Evolutionary conservation across 2,113 vertebrate species (phyloP), one percentile per base, ranked within the genome.

Genomic region (Chroicocephalus ridibundus): DNA sequence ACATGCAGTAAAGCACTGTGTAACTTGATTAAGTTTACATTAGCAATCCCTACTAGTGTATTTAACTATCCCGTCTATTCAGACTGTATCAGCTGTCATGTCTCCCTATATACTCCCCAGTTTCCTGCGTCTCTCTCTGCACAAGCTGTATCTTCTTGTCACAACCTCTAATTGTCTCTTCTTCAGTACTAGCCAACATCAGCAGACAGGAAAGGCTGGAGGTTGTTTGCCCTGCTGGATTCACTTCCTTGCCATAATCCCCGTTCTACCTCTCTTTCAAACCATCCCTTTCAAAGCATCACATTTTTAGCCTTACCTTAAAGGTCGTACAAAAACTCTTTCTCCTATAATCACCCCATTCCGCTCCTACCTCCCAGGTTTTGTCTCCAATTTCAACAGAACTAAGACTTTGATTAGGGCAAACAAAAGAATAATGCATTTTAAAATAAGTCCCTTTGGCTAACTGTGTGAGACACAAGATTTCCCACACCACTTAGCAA

Each of bases 191-290:
- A 38, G 42, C 91, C 89, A 85, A 74, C 71, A 86, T 36, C 78
- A 96, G 51, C 49, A 68, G 80, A 95, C 94, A 95, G 89, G n/a
- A 90, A 91, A 93, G 78, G 66, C 81, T 77, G 70, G 75, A 93
- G 84, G 86, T 87, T 82, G 84, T 66, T 95, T 96, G 71, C 70
- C 74, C 89, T 95, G 86, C 62, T 91, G 89, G 70, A 94, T 95
- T 95, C 70, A 58, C 62, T 91, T 87, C 84, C 62, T 92, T 65
- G 66, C 68, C 65, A 14, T 40, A 92, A 93, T 82, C 25, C 65
- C 32, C 40, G 14, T 72, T 93, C 69, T 68, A 44, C 61, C 52
- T 85, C 86, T 88, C 58, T 83, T 86, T 88, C 86, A 90, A 78
- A 87, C 21, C 66, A 54, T 24, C 40, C 25, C 17, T 89, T 95